These are phyloP conservation scores for Embidobia sp. DNA, from an alignment of 2,888 invertebrate genomes.

Conservation along the genomic window DNA sequence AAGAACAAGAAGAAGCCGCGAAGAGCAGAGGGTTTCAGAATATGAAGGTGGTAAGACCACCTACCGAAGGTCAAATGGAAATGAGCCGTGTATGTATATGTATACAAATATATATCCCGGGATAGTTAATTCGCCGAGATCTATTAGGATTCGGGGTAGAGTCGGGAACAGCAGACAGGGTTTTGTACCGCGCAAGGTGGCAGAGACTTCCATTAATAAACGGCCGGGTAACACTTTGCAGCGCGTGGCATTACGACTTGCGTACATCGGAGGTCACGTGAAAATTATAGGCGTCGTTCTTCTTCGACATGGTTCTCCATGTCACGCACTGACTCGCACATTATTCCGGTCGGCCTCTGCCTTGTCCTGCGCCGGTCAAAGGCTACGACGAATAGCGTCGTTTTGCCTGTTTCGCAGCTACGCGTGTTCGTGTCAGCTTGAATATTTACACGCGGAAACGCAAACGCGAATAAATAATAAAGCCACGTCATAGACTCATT, in stretches of 20 bases:
- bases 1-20: background rate
- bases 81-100: constrained; percentile 10
- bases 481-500: background rate
- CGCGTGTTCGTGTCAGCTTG: constrained; percentile 33
- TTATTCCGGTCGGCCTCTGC: constrained; percentile 16
- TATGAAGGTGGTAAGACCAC: constrained; percentile 50
- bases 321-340: constrained; percentile 48
- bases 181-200: constrained; percentile 57
- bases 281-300: constrained; percentile 52
- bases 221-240: constrained; percentile 64
- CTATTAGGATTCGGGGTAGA: constrained; percentile 35
- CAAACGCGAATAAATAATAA: constrained; percentile 43
- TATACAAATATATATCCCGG: constrained; percentile 8
- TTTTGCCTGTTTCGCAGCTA: constrained; percentile 35
- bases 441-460: constrained; percentile 40
- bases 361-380: constrained; percentile 28
- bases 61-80: constrained; percentile 50
- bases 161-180: constrained; percentile 10
- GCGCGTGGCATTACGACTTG: constrained; percentile 55
- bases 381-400: constrained; percentile 36
- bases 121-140: constrained; percentile 52
- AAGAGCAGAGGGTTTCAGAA: constrained; percentile 2
- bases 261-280: constrained; percentile 45
- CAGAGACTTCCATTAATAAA: constrained; percentile 70
- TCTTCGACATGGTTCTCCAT: constrained; percentile 40